Evolutionary conservation across 1,140 invertebrate species (phyloP).

Genomic region (Neodiprion virginianus): DNA sequence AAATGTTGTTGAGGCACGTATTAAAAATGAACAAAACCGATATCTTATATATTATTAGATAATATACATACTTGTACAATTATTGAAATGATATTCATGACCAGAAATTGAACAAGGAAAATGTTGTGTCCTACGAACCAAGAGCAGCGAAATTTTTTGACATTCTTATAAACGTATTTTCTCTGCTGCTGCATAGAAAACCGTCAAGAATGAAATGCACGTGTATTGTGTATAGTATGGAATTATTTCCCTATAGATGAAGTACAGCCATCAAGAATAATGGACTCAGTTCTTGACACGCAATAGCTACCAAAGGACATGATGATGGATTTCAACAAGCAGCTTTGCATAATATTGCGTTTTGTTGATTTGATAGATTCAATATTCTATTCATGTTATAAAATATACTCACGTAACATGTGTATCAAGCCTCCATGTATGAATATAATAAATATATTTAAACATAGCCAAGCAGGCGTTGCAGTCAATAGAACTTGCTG

Average conservation of each 20-base stretch:
- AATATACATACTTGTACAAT: not conserved
- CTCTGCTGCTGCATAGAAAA: not conserved
- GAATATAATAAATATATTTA: slow-evolving; percentile 8
- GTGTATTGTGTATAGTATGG: not conserved
- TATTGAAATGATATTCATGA: not conserved
- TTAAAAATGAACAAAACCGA: not conserved
- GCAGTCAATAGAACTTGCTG: no score
- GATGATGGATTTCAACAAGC: not conserved
- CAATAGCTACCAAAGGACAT: no score
- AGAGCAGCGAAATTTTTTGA: not conserved
- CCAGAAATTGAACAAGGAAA: not conserved
- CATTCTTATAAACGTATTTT: not conserved
- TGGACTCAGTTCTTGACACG: no score
- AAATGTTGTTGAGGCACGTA: not conserved
- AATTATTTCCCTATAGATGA: not conserved
- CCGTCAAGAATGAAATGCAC: not conserved
- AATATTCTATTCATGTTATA: not conserved
- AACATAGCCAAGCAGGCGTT: not conserved
- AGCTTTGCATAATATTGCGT: not conserved
- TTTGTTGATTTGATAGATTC: not conserved
- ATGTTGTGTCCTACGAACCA: not conserved
- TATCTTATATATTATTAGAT: not conserved
- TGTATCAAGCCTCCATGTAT: not conserved
- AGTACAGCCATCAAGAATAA: not conserved
- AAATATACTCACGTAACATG: not conserved